These are phyloP conservation scores for Hoplostethus mediterraneus DNA, from an alignment of 2,797 vertebrate genomes.

Conservation along the genomic window DNA sequence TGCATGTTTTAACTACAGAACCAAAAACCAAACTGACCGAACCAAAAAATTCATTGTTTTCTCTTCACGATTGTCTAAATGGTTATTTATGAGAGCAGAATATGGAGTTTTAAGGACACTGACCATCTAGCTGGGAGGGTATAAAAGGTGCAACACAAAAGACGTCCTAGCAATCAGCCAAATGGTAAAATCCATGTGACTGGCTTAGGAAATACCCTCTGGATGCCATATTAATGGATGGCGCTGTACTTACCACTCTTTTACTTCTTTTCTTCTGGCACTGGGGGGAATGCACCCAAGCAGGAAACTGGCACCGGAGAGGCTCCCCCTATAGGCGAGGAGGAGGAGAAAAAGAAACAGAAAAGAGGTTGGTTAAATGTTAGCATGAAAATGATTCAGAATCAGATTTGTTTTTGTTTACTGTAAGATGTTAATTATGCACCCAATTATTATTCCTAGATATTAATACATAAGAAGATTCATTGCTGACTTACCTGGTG, in stretches of 20 bases:
- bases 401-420: too few species aligned
- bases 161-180: background rate
- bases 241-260: slow-evolving; percentile 11
- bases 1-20: too few species aligned
- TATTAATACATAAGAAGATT: background rate
- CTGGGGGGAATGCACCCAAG: slow-evolving; percentile 88
- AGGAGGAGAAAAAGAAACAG: slow-evolving; percentile 99
- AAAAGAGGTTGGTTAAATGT: slow-evolving; percentile 88
- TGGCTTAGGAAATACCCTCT: too few species aligned
- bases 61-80: background rate
- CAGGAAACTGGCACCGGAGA: slow-evolving; percentile 90
- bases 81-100: background rate
- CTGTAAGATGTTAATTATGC: background rate
- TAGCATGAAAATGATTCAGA: too few species aligned
- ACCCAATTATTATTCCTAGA: background rate
- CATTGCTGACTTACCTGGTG: background rate
- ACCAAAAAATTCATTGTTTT: too few species aligned
- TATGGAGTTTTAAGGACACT: background rate
- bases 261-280: slow-evolving; percentile 55
- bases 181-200: background rate
- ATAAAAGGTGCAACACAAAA: too few species aligned
- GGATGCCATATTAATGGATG: background rate
- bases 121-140: background rate
- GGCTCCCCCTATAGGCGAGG: slow-evolving; percentile 88
- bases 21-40: too few species aligned